Evolutionary conservation across 2,888 invertebrate genomes (phyloP).

Genomic region (Nemotelus pantherinus): DNA sequence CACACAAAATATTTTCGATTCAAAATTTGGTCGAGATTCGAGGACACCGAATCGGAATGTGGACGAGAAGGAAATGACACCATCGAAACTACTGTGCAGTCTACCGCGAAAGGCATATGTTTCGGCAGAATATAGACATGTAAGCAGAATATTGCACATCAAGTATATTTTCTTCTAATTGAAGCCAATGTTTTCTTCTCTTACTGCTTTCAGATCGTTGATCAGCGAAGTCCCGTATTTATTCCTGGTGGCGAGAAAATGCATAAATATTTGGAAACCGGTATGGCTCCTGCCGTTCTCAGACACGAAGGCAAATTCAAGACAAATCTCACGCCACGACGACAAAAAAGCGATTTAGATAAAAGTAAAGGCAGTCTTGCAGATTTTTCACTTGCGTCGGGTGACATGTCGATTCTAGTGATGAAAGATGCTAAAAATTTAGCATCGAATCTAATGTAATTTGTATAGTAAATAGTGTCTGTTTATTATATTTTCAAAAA

Average conservation of each 20-base stretch:
- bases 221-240: constrained; percentile 60
- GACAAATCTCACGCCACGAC: constrained; percentile 48
- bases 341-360: constrained; percentile 43
- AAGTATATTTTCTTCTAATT: neutral
- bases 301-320: constrained; percentile 63
- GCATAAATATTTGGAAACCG: constrained; percentile 59
- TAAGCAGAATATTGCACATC: constrained; percentile 52
- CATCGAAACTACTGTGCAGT: constrained; percentile 40
- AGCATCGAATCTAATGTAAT: neutral
- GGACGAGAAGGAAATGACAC: neutral
- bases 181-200: neutral
- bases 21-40: constrained; percentile 55
- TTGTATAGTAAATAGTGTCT: neutral
- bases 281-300: constrained; percentile 60
- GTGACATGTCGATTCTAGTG: constrained; percentile 64
- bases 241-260: constrained; percentile 62
- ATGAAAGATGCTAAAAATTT: constrained; percentile 61
- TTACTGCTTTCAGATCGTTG: constrained; percentile 56
- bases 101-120: constrained; percentile 63
- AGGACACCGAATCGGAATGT: neutral
- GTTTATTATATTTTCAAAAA: neutral
- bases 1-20: constrained; percentile 48
- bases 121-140: constrained; percentile 60
- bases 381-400: constrained; percentile 62
- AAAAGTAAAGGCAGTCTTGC: constrained; percentile 59